Conservation (phyloP, 2,797 vertebrate species). For the Otolemur crassicaudatus region DNA sequence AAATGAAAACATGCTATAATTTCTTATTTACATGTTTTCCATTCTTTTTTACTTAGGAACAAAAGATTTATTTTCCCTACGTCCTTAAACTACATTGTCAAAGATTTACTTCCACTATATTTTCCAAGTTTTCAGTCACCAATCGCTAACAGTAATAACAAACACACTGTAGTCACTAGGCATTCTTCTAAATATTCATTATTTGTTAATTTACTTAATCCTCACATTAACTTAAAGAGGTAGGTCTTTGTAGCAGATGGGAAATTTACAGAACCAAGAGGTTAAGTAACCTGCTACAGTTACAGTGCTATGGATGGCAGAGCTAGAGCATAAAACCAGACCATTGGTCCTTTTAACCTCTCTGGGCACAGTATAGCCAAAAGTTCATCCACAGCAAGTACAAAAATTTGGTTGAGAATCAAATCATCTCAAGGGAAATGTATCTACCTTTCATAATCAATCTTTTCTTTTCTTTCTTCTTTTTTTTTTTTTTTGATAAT, state of each 20-base stretch:
- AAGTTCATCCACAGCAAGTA: background rate
- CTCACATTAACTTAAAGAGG: background rate
- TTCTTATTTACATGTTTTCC: background rate
- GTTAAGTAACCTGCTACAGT: background rate
- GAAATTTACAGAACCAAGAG: background rate
- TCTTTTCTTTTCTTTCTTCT: conserved; percentile 10
- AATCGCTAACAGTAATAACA: background rate
- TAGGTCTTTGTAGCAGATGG: background rate
- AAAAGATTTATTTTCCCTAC: background rate
- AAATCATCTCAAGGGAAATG: conserved; percentile 2
- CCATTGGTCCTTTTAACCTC: background rate
- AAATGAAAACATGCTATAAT: conserved; percentile 3
- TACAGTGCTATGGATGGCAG: background rate
- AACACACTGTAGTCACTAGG: background rate
- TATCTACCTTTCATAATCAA: background rate
- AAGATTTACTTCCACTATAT: background rate
- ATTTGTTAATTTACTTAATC: background rate
- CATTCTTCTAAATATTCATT: background rate
- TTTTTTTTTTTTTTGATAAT: conserved; percentile 11
- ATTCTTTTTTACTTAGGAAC: conserved; percentile 49
- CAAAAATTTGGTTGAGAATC: conserved; percentile 9
- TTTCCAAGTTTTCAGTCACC: background rate
- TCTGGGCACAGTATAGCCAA: background rate
- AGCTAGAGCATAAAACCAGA: background rate
- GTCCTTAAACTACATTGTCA: background rate